A percentile compares a stretch with the other conserved stretches of the same genome.
Evolutionary conservation across 2,797 vertebrate genomes (phyloP).

Genomic region (Sebastolobus alascanus): DNA sequence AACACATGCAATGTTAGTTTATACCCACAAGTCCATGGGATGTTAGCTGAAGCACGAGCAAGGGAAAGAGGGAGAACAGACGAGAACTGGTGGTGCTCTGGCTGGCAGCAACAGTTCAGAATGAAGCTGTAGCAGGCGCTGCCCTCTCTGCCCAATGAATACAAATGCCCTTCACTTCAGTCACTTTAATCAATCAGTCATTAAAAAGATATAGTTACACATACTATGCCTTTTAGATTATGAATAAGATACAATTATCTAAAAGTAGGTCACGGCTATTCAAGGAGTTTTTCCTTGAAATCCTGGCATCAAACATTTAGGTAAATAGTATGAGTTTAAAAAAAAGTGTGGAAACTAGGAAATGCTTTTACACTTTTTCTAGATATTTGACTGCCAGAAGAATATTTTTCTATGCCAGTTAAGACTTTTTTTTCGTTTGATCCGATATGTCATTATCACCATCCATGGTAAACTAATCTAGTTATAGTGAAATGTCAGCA

Average conservation of each 20-base stretch:
- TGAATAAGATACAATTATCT: constrained; percentile 15
- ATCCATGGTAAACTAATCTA: neutral
- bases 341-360: constrained; percentile 14
- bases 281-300: neutral
- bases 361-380: neutral
- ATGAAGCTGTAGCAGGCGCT: neutral
- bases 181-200: neutral
- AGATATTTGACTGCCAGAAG: neutral
- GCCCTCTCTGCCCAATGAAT: neutral
- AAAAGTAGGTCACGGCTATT: neutral
- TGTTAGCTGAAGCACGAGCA: constrained; percentile 35
- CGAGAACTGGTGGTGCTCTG: constrained; percentile 4
- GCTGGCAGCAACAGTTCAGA: neutral
- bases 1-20: neutral
- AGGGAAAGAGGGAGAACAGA: constrained; percentile 31
- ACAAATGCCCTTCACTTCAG: neutral
- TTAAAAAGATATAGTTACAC: constrained; percentile 9
- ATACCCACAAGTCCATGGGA: constrained; percentile 30
- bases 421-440: constrained; percentile 1
- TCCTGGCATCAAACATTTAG: neutral
- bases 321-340: neutral
- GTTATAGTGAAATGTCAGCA: neutral
- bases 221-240: neutral
- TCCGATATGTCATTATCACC: neutral
- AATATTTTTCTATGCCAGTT: neutral